A percentile compares a stretch with the other conserved stretches of the same genome.
phyloP scores from a whole-genome alignment of 1,140 invertebrate species.

The Xylocopa sonorina region DNA sequence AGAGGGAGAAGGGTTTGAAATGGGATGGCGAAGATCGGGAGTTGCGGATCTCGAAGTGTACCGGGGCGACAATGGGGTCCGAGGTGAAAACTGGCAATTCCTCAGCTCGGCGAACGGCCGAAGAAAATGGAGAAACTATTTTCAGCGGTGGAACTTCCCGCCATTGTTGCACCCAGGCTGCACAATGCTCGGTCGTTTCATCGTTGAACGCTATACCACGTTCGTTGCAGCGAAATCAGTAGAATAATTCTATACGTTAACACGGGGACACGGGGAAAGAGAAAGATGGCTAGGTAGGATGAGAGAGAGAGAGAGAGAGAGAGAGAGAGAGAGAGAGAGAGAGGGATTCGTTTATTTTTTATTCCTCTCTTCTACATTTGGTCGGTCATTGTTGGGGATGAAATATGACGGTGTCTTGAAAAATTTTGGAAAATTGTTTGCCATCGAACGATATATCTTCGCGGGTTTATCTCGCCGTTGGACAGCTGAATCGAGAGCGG shows the following conservation, averaged over 20 bases:
- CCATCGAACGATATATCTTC: slow-evolving; percentile 38
- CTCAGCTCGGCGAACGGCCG: slow-evolving; percentile 62
- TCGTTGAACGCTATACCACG: slow-evolving; percentile 21
- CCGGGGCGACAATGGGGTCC: slow-evolving; percentile 56
- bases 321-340: too few species aligned
- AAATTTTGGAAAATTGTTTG: slow-evolving; percentile 53
- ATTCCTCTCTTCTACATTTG: not conserved
- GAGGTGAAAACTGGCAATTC: slow-evolving; percentile 66
- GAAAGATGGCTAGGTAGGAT: too few species aligned
- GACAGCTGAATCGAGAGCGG: slow-evolving; percentile 36
- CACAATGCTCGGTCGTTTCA: slow-evolving; percentile 51
- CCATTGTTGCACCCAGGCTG: slow-evolving; percentile 41
- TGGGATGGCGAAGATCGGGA: slow-evolving; percentile 55
- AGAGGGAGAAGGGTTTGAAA: slow-evolving; percentile 6
- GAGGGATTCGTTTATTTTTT: not conserved
- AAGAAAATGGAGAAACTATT: slow-evolving; percentile 76
- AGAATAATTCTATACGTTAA: slow-evolving; percentile 49
- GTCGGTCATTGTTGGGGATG: slow-evolving; percentile 22
- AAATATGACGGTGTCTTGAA: slow-evolving; percentile 48
- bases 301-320: too few species aligned
- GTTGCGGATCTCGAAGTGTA: slow-evolving; percentile 51
- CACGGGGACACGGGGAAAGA: too few species aligned
- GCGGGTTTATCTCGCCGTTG: slow-evolving; percentile 14
- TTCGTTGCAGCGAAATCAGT: slow-evolving; percentile 22
- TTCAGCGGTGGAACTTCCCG: slow-evolving; percentile 64